Base-by-base conservation (phyloP, 2,113 vertebrate species). In the Pundamilia nyererei region DNA sequence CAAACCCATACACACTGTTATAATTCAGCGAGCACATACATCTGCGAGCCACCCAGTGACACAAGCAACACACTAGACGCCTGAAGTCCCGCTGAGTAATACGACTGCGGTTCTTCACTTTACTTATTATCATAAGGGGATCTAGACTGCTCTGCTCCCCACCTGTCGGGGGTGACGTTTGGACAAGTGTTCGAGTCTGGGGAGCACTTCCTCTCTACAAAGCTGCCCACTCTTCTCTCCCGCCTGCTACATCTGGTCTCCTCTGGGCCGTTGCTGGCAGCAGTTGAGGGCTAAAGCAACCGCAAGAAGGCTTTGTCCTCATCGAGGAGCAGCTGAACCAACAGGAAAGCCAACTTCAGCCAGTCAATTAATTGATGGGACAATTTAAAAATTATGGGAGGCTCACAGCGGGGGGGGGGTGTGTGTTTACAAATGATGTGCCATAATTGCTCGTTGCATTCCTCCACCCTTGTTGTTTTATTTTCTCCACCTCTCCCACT, bases 251-350 rank as follows among this genome's bases (percentile, higher is more conserved):
- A 93, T 93, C 93, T 94, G 94, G 90, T 84, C 83, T 85, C 84
- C 85, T 85, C 80, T 3, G 72, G 62, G 87, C 89, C 35, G 83
- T 77, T 84, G 89, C 82, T 86, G 90, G 89, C 83, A 79, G 83
- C 60, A 80, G 88, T 80, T 81, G 90, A 86, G 92, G 82, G 88
- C 19, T 15, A 89, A 87, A 80, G 80, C 79, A 42, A 93, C 83
- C 68, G 83, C 91, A 93, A 65, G 86, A 87, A 88, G 68, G 83
- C 90, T 94, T 89, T 89, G 88, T 94, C 89, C 87, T 94, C 84
- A 54, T 86, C 33, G 86, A 79, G 68, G 81, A 93, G 93, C 95
- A 95, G 95, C 95, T 96, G 94, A 95, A 95, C 89, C 94, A 95
- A 96, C 95, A 94, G 92, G 87, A 96, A 95, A 89, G 85, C 89